Conservation (phyloP, 2,113 vertebrate genomes). For the Galbula dea region DNA sequence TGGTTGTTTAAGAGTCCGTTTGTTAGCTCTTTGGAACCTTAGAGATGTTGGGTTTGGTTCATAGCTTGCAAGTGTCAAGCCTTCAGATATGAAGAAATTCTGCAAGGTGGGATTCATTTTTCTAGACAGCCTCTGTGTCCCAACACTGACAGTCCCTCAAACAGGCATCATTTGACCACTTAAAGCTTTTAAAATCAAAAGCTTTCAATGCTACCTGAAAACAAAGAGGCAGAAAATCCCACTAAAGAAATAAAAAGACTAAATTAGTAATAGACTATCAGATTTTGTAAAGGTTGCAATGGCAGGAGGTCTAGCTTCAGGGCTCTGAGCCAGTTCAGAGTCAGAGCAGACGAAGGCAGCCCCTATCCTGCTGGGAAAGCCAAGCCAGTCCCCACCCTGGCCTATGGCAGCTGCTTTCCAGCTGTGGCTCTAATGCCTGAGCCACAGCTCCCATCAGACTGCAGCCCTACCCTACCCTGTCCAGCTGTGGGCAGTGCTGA, state of each 20-base stretch:
- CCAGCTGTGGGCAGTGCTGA: no score
- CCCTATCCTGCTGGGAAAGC: fast-evolving
- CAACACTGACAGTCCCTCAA: neutral
- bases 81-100: neutral
- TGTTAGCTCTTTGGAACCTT: neutral
- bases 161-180: neutral
- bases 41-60: neutral
- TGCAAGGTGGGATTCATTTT: neutral
- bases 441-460: fast-evolving
- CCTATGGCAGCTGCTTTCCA: neutral
- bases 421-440: neutral
- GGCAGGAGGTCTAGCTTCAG: neutral
- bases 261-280: neutral
- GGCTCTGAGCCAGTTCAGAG: neutral
- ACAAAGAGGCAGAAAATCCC: neutral
- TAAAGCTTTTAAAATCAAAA: neutral
- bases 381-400: neutral
- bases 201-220: neutral
- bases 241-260: neutral
- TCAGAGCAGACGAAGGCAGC: fast-evolving
- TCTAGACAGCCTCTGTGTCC: neutral
- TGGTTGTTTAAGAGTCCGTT: neutral
- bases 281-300: neutral
- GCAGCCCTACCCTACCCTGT: neutral
- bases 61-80: neutral